Evolutionary conservation across 2,113 vertebrate genomes (phyloP).

Genomic region (Prunella fulvescens): DNA sequence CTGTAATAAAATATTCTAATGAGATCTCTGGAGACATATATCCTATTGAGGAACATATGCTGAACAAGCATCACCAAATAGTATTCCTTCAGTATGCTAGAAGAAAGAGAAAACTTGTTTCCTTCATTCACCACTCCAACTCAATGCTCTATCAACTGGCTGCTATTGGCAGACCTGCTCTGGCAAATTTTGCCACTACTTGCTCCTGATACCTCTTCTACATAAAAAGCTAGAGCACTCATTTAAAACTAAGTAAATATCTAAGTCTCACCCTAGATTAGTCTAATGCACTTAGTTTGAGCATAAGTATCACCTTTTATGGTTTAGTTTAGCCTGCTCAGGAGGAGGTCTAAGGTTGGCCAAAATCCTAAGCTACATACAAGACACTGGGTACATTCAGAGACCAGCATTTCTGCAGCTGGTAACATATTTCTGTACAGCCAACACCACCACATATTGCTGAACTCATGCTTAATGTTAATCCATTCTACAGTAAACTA

Average conservation of each 20-base stretch:
- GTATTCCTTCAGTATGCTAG: background rate
- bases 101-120: background rate
- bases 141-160: background rate
- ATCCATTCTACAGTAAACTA: background rate
- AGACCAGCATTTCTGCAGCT: background rate
- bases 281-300: background rate
- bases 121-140: background rate
- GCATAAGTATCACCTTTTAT: background rate
- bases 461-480: background rate
- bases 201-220: background rate
- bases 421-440: background rate
- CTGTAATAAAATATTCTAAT: background rate
- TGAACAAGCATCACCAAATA: background rate
- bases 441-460: background rate
- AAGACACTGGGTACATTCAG: background rate
- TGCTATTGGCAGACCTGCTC: background rate
- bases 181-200: background rate
- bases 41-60: background rate
- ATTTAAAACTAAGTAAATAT: background rate
- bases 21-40: background rate
- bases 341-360: background rate
- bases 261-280: background rate
- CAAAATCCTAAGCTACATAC: background rate
- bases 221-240: background rate
- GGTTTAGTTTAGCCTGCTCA: background rate